Percentiles rank a stretch among this genome's conserved stretches.
Evolutionary conservation across 1,140 invertebrate genomes (phyloP).

Genomic region (Bombus confusus): DNA sequence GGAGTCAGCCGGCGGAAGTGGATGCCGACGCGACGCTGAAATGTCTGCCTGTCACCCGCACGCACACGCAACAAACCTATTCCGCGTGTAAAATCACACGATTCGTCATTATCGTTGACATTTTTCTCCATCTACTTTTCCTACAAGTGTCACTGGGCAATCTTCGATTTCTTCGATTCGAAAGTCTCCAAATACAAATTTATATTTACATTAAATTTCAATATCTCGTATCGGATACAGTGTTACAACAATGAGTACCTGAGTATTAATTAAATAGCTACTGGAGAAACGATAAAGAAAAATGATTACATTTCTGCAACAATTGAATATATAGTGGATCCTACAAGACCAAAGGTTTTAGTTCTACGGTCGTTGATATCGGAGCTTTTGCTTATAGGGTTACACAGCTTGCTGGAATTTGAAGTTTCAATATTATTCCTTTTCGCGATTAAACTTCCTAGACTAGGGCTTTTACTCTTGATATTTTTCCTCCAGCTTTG

Average conservation of each 20-base stretch:
- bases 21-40: slow-evolving; percentile 47
- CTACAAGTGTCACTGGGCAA: neutral
- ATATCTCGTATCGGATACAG: no score
- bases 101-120: neutral
- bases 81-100: slow-evolving; percentile 3
- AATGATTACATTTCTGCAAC: no score
- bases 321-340: no score
- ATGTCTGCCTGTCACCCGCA: slow-evolving; percentile 65
- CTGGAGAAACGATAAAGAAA: no score
- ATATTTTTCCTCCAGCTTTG: neutral
- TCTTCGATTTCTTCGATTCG: neutral
- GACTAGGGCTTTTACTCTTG: neutral
- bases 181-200: no score
- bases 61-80: slow-evolving; percentile 36
- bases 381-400: neutral
- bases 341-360: neutral
- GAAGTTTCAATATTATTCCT: neutral
- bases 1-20: slow-evolving; percentile 63
- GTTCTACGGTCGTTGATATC: neutral
- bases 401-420: neutral
- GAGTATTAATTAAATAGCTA: no score
- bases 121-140: no score
- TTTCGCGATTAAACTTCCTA: no score
- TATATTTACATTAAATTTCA: no score
- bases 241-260: no score